These are phyloP conservation scores for Coleophora flavipennella DNA, from an alignment of 2,888 invertebrate species.

Conservation along the genomic window DNA sequence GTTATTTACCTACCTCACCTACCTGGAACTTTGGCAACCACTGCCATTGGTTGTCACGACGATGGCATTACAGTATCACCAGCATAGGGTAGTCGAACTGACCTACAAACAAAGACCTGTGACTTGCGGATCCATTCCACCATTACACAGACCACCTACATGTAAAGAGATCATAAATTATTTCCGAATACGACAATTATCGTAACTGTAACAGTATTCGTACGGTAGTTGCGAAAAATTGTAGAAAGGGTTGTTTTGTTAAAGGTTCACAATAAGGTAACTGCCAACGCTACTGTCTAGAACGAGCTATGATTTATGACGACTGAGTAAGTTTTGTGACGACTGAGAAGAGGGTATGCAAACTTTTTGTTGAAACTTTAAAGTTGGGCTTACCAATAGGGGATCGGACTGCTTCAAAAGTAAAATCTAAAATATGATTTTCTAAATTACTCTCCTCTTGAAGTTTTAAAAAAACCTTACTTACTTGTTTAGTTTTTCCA, in stretches of 20 bases:
- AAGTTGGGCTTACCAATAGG: too few species aligned
- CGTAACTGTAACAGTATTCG: conserved; percentile 47
- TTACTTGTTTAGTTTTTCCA: too few species aligned
- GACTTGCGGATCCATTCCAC: conserved; percentile 53
- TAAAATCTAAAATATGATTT: too few species aligned
- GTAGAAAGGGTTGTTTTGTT: conserved; percentile 27
- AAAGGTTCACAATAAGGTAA: conserved; percentile 22
- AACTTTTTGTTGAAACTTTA: not conserved
- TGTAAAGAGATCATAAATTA: conserved; percentile 50
- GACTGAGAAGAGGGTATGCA: not conserved
- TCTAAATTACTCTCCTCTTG: too few species aligned
- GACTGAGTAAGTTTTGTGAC: conserved; percentile 1
- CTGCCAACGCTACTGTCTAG: not conserved
- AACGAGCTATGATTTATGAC: conserved; percentile 7
- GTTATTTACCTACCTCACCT: not conserved
- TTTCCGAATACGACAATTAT: conserved; percentile 37
- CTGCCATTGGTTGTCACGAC: conserved; percentile 10
- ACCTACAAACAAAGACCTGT: conserved; percentile 63
- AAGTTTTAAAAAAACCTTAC: too few species aligned
- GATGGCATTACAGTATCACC: conserved; percentile 30
- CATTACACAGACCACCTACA: conserved; percentile 52
- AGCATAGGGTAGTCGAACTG: conserved; percentile 33
- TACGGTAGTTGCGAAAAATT: conserved; percentile 54
- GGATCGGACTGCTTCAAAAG: too few species aligned
- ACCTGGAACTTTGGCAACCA: conserved; percentile 33